Base-by-base conservation (phyloP, 1,140 invertebrate species). In the Drusus annulatus region DNA sequence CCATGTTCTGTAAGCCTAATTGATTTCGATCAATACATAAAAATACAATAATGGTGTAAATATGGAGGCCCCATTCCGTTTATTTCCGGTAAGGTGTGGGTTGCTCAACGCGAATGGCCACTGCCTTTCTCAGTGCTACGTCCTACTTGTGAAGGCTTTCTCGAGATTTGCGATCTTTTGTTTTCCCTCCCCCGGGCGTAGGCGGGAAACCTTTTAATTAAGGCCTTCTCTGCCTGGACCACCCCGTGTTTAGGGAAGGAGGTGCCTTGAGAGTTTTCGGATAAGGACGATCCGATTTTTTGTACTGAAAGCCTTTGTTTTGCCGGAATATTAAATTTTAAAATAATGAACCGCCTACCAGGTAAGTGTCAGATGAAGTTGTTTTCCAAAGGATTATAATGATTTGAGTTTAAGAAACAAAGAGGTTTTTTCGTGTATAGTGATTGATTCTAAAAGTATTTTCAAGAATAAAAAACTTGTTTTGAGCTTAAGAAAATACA, bases 141-240 rank as follows among this genome's bases (percentile, higher is more conserved):
- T 28, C 76, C 52, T 69, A 80, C 76, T 83, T 80, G 79, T 78
- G 58, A 63, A 13, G 78, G 60, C 28, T 83, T 79, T 62, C 79
- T 71, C 54, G 80, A 81, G 82, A 81, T 83, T 83, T 83, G 82
- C 78, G 82, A 79, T 83, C 82, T 83, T 83, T 83, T 83, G 79
- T 83, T 83, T 83, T 83, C 76, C 15, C 45, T 50, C 54, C 58
- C 45, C 21, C 15, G 50, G 50, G 60, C 17, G 77, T 51, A 52
- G 25, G 76, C 51, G 56, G 36, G 75, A 77, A 80, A 80, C 80
- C 82, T 83, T 83, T 81, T 83, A 83, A 83, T 83, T 83, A 83
- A 83, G 79, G 69, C 65, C 23, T 63, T 73, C 76, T 69, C 69
- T 63, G 50, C 17, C 36, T 31, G 25, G 23, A 50, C 28, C 65